Conservation (phyloP, 53 echinoderm and acorn worm genomes). For the Hippasteria phrygiana region DNA sequence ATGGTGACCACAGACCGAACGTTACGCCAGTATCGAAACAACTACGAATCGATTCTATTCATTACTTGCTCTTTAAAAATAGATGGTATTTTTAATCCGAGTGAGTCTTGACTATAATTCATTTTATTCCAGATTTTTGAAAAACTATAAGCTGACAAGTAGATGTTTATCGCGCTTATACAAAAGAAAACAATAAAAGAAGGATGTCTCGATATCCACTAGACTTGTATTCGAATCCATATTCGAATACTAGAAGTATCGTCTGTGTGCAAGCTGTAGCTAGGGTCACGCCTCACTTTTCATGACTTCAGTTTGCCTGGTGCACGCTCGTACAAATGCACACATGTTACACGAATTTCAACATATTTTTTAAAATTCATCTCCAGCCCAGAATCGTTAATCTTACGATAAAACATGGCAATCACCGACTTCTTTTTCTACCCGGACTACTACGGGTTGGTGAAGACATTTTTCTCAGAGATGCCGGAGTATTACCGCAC, state of each 20-base stretch:
- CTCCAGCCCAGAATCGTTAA: background rate
- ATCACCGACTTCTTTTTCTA: conserved; percentile 51
- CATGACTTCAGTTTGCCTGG: background rate
- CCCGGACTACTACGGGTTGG: conserved; percentile 67
- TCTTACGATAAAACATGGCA: conserved; percentile 7
- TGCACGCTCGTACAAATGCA: background rate
- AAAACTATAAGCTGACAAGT: background rate
- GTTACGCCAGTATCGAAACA: background rate
- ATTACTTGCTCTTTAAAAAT: background rate
- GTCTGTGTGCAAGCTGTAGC: background rate
- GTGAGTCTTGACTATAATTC: background rate
- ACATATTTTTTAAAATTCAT: background rate
- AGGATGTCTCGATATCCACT: background rate
- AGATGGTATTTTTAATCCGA: background rate
- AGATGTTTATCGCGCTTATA: too few species aligned
- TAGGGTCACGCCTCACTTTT: conserved; percentile 60
- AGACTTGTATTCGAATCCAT: background rate
- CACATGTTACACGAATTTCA: background rate
- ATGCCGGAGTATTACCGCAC: conserved; percentile 71
- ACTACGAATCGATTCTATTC: background rate
- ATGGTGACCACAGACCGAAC: background rate
- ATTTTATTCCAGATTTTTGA: background rate
- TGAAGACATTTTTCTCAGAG: conserved; percentile 39
- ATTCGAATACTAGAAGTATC: background rate
- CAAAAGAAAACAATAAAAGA: background rate